Base-by-base conservation (phyloP, 2,888 invertebrate species). In the Eupeodes luniger region DNA sequence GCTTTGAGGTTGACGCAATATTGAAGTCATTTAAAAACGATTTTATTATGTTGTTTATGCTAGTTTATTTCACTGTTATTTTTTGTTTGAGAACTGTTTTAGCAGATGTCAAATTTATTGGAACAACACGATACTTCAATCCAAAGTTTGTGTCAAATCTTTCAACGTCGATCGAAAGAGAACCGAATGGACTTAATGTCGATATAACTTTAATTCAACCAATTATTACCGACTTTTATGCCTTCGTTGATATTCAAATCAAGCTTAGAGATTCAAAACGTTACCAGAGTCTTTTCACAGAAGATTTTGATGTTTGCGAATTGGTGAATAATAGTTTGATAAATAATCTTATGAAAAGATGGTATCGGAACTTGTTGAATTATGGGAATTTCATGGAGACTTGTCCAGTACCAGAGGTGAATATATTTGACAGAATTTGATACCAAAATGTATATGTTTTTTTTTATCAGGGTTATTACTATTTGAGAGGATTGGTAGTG, bases 291-390 rank as follows among this genome's bases (percentile, higher is more conserved):
- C 72, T 91, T 0, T 90, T 91, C n/a, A 84, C 83, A 0, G 91
- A 91, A 7, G 85, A 81, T 1, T 61, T 92, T 16, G 90, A 92
- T 62, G 78, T 91, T 51, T 92, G 92, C 44, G 85, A 53, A 6
- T 64, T 92, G 85, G 76, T 91, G 10, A 84, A 83, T 34, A 83
- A 77, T 61, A 80, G 55, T 34, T 72, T 55, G 7, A 61, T 75
- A 10, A 67, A 87, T 4, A 87, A 76, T 67, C 27, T 90, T 16
- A 61, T 89, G 79, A 80, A 86, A 2, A 79, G 77, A 49, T 89
- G 90, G 89, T 83, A 83, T 53, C 79, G 70, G 19, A 85, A 89
- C 49, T 2, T 84, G 34, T 2, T 90, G 4, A 84, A 86, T 40
- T 89, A 88, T 40, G 78, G 83, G 0, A 90, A 88, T 51, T 78